Evolutionary conservation across 37 sponge, comb jelly and placozoan species (phyloP), one percentile per base, ranked within the genome.

Genomic region (Beroe forskalii): DNA sequence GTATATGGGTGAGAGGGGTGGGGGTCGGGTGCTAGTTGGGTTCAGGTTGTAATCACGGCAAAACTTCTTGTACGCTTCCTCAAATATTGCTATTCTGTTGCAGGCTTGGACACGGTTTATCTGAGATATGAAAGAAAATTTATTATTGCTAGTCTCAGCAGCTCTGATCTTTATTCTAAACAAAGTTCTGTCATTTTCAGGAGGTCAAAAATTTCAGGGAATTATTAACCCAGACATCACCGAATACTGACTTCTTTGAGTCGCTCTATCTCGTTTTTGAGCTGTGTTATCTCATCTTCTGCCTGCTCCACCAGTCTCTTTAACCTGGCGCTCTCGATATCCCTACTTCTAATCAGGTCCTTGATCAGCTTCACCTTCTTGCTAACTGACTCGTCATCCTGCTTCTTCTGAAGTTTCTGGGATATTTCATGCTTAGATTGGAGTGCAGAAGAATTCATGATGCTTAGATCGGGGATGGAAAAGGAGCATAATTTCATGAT

Each of bases 21-120:
- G 72, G 12, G 72, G 37, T 0, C 12, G 35, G 33, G 12, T 69
- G 17, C 32, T 69, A 17, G 36, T 27, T 69, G 72, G 32, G 35
- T 32, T 32, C 19, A 69, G 38, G 39, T 69, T 69, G 38, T 32
- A 69, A 35, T 69, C 72, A 14, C 72, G 35, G 72, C 72, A 69
- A 32, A 27, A 69, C 38, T 69, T 69, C 38, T 69, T 69, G 72
- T 69, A 69, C 35, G 72, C 72, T 32, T 69, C 72, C 72, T 69
- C 72, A 17, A 69, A 69, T 35, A 69, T 69, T 14, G 72, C 72
- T 69, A 69, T 80, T 43, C 86, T 80, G 24, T 80, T 41, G 31
- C 44, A 80, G 2, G 86, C 86, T 25, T 80, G 86, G 3, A 44
- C 86, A n/a, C 86, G 28, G 86, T 80, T 80, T 41, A 80, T 80